Conservation (phyloP, 2,113 vertebrate genomes). For the Riparia riparia region DNA sequence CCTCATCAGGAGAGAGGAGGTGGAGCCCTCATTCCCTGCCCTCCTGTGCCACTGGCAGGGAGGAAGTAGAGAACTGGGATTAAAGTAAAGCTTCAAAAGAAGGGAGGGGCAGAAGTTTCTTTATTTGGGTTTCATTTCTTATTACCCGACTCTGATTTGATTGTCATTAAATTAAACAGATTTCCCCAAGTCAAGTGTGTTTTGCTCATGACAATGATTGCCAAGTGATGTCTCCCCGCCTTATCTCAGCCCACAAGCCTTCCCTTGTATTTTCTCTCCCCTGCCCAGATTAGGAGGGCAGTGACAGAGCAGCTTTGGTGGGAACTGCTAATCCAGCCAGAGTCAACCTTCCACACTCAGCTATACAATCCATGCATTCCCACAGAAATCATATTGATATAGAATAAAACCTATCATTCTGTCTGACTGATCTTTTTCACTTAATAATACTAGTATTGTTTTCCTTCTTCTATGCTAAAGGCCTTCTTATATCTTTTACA, state of each 20-base stretch:
- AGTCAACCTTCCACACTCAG: not conserved
- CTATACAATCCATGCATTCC: not conserved
- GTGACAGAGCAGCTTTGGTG: not conserved
- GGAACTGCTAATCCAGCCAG: not conserved
- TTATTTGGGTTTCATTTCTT: not conserved
- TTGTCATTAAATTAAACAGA: not conserved
- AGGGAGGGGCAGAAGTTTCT: not conserved
- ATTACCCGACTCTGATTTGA: not conserved
- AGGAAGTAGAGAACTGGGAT: not conserved
- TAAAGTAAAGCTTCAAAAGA: not conserved
- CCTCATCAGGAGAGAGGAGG: not conserved
- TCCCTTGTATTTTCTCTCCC: not conserved
- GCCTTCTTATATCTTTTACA: not conserved
- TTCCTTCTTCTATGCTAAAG: not conserved
- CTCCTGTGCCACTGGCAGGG: not conserved
- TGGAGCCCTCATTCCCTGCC: not conserved
- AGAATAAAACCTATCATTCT: not conserved
- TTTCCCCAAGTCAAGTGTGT: not conserved
- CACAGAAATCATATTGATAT: not conserved
- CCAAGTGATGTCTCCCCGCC: not conserved
- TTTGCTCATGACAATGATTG: not conserved
- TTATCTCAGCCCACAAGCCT: not conserved
- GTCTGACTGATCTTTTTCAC: not conserved
- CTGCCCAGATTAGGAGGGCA: not conserved
- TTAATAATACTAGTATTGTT: not conserved